A percentile compares a stretch with the other conserved stretches of the same genome.
These are phyloP conservation scores for Penaeus monodon DNA, from an alignment of 2,888 invertebrate species.

Conservation along the genomic window DNA sequence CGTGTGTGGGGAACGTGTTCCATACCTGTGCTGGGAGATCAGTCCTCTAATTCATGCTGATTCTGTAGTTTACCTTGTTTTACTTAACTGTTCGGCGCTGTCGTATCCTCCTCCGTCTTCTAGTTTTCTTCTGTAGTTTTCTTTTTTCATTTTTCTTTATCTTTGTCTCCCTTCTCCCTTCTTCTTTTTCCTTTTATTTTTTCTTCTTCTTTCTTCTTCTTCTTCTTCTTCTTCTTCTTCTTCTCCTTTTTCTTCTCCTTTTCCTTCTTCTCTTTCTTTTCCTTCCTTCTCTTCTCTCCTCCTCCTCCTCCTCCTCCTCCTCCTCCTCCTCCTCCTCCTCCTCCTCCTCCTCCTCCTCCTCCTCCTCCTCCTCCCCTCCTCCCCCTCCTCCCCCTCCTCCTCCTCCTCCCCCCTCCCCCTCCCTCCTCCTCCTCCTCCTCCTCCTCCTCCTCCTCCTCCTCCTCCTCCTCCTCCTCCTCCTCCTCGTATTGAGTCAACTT, in stretches of 20 bases:
- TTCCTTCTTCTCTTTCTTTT: neutral
- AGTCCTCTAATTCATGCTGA: too few species aligned
- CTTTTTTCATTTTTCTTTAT: too few species aligned
- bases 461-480: neutral
- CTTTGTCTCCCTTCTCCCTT: too few species aligned
- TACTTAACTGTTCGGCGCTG: too few species aligned
- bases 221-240: neutral
- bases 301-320: neutral
- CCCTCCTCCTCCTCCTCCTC: neutral
- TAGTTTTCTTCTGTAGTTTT: too few species aligned
- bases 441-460: accelerated
- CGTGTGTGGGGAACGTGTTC: too few species aligned
- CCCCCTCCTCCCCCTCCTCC: neutral
- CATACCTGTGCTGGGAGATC: too few species aligned
- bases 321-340: neutral
- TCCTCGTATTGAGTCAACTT: too few species aligned
- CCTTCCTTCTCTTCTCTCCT: neutral
- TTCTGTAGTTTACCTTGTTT: too few species aligned
- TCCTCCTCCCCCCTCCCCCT: too few species aligned
- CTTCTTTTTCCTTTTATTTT: neutral
- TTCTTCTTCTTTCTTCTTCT: neutral
- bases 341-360: neutral
- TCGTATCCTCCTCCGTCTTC: too few species aligned
- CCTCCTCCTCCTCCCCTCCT: neutral
- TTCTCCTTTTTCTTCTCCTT: neutral